Conservation (phyloP, 2,888 invertebrate species). For the Zeuzera pyrina region DNA sequence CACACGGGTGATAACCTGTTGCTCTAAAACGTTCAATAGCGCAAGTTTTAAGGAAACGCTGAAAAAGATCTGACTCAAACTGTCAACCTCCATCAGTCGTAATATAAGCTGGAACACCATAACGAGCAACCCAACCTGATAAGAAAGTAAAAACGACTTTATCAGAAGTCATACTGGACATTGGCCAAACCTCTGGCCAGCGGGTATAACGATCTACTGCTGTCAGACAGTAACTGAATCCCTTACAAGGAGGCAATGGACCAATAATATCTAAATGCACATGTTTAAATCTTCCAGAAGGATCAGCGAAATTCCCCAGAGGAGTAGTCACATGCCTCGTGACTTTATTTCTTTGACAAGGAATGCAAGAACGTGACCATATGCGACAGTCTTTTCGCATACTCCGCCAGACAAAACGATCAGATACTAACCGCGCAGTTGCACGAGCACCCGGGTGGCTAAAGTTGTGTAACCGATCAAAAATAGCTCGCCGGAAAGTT, state of each 20-base stretch:
- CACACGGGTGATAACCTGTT: constrained; percentile 12
- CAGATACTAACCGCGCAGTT: constrained; percentile 15
- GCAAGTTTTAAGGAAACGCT: background rate
- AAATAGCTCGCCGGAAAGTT: constrained; percentile 1
- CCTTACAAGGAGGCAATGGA: constrained; percentile 14
- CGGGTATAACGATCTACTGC: constrained; percentile 5
- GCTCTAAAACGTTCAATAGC: constrained; percentile 9
- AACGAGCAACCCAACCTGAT: constrained; percentile 11
- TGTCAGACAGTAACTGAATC: constrained; percentile 4
- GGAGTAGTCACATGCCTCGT: constrained; percentile 12
- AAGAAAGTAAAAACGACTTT: constrained; percentile 10
- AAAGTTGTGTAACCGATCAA: constrained; percentile 3
- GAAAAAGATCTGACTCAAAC: constrained; percentile 10
- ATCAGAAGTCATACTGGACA: constrained; percentile 8
- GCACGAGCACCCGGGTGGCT: constrained; percentile 8
- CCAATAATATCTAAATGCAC: constrained; percentile 46
- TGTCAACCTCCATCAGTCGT: constrained; percentile 12
- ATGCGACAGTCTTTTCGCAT: constrained; percentile 22
- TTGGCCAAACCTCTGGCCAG: constrained; percentile 5
- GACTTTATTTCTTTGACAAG: constrained; percentile 25
- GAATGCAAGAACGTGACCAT: constrained; percentile 21
- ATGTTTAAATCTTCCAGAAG: constrained; percentile 11
- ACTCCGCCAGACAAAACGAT: constrained; percentile 30
- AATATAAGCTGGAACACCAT: constrained; percentile 9
- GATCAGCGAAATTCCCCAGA: constrained; percentile 7